Percentiles rank a stretch among this genome's conserved stretches.
Conservation (phyloP, 2,113 vertebrate genomes). For the Coregonus clupeaformis region DNA sequence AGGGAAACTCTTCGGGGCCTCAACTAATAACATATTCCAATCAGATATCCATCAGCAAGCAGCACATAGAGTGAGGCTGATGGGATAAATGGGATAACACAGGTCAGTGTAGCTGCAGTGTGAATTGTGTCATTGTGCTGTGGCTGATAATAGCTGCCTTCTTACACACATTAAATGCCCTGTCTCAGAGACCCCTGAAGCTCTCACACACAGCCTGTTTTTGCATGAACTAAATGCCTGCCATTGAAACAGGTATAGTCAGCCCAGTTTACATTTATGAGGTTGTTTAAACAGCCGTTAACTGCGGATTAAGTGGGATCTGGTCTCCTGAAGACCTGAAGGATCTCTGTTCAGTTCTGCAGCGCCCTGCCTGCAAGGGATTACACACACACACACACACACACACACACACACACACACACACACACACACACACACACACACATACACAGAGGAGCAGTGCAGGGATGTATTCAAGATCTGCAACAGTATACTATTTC, state of each 20-base stretch:
- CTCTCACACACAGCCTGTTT: neutral
- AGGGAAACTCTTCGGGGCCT: neutral
- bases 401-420: too few relatives aligned
- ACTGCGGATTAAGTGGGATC: too few relatives aligned
- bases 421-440: too few relatives aligned
- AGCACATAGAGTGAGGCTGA: neutral
- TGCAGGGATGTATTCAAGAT: conserved; percentile 14
- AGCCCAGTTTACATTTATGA: neutral
- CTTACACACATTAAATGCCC: neutral
- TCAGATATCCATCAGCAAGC: neutral
- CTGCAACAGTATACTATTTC: neutral
- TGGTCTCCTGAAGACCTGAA: too few relatives aligned
- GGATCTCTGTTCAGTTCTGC: too few relatives aligned
- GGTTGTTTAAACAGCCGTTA: too few relatives aligned
- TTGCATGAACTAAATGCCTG: conserved; percentile 12
- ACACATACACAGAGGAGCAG: conserved; percentile 7
- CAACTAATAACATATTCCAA: conserved; percentile 8
- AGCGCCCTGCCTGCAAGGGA: too few relatives aligned
- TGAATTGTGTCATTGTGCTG: conserved; percentile 16
- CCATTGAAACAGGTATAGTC: conserved; percentile 4
- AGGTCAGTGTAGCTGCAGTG: neutral
- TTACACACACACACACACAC: too few relatives aligned
- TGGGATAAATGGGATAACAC: neutral
- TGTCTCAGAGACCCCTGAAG: neutral
- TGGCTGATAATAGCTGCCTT: conserved; percentile 8